Evolutionary conservation across 2,113 vertebrate species (phyloP).

Genomic region (Lucifuga dentata): DNA sequence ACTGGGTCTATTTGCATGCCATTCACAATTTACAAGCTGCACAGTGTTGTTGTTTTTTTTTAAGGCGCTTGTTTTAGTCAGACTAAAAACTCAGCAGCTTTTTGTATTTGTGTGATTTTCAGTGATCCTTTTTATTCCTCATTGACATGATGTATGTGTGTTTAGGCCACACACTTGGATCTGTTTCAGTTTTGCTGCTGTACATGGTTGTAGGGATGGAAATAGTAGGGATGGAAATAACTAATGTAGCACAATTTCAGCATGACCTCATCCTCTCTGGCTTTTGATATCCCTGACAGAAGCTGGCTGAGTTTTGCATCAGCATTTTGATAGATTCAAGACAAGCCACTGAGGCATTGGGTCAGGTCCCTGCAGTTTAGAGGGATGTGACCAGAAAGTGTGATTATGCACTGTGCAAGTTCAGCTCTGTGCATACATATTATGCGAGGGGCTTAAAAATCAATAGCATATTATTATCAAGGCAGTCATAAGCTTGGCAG

Average conservation of each 20-base stretch:
- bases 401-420: conserved; percentile 54
- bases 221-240: conserved; percentile 58
- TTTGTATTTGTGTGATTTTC: conserved; percentile 24
- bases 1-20: neutral
- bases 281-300: conserved; percentile 64
- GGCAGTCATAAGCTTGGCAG: conserved; percentile 48
- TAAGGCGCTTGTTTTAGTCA: conserved; percentile 23
- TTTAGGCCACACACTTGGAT: conserved; percentile 40
- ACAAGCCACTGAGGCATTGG: conserved; percentile 68
- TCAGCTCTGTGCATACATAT: conserved; percentile 49
- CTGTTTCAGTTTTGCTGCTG: conserved; percentile 16
- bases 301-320: conserved; percentile 63
- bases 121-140: neutral
- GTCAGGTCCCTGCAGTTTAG: conserved; percentile 71
- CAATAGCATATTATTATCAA: conserved; percentile 67
- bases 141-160: conserved; percentile 7
- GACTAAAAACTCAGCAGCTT: conserved; percentile 13
- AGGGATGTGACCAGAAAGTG: conserved; percentile 71
- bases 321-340: conserved; percentile 74
- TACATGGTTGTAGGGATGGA: conserved; percentile 50
- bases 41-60: conserved; percentile 26
- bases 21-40: conserved; percentile 13
- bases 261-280: conserved; percentile 72
- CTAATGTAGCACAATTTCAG: conserved; percentile 48
- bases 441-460: conserved; percentile 35